A percentile compares a stretch with the other conserved stretches of the same genome.
Evolutionary conservation across 2,888 invertebrate genomes (phyloP).

Genomic region (Zelleria hepariella): DNA sequence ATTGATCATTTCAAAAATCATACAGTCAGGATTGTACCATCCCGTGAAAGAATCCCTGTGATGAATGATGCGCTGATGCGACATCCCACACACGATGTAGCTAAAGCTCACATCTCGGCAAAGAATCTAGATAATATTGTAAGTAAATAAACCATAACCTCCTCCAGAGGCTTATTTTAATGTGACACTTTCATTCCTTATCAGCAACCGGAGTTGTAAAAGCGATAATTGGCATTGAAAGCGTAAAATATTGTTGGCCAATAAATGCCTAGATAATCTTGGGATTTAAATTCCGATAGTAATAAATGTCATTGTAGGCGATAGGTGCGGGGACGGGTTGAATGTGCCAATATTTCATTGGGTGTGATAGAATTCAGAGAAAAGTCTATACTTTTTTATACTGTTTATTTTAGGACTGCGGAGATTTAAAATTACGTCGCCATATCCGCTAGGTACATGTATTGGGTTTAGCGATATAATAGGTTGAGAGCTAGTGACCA

Average conservation of each 20-base stretch:
- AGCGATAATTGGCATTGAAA: neutral
- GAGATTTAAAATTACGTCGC: too few relatives aligned
- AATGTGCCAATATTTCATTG: neutral
- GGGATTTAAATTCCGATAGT: neutral
- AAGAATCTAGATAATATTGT: too few relatives aligned
- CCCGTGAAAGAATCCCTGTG: too few relatives aligned
- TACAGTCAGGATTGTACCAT: too few relatives aligned
- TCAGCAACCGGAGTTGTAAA: neutral
- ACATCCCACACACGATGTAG: too few relatives aligned
- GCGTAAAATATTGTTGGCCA: neutral
- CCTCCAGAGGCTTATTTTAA: neutral
- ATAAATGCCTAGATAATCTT: neutral
- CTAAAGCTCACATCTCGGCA: too few relatives aligned
- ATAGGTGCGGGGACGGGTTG: neutral
- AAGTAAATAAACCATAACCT: neutral
- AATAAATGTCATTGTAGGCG: neutral
- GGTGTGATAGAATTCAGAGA: neutral
- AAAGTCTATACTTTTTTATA: neutral
- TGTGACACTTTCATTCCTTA: neutral
- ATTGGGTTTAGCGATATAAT: too few relatives aligned
- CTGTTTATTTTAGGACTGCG: too few relatives aligned
- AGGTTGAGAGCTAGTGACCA: too few relatives aligned
- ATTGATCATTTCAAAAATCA: too few relatives aligned
- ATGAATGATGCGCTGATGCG: too few relatives aligned
- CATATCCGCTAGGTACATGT: too few relatives aligned